phyloP scores from a whole-genome alignment of 2,888 invertebrate species.

The Ceramica pisi region DNA sequence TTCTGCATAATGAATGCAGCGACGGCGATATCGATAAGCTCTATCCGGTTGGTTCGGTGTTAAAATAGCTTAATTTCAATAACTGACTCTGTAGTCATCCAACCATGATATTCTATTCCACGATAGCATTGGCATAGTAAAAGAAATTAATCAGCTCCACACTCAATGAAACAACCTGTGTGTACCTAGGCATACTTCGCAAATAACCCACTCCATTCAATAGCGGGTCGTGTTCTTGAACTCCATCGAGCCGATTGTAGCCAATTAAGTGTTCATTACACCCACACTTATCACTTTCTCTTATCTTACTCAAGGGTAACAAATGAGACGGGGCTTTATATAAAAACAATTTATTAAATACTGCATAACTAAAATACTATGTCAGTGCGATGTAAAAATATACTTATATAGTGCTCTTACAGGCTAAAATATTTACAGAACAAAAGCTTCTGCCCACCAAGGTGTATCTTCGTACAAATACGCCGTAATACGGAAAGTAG shows the following conservation, averaged over 20 bases:
- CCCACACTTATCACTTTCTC: constrained; percentile 61
- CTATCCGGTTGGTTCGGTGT: not conserved
- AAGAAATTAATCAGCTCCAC: constrained; percentile 13
- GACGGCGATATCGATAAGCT: constrained; percentile 5
- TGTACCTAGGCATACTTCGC: constrained; percentile 25
- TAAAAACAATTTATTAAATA: constrained; percentile 82
- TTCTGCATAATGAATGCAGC: constrained; percentile 9
- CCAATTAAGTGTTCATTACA: constrained; percentile 65
- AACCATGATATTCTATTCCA: constrained; percentile 3
- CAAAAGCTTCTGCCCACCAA: constrained; percentile 59
- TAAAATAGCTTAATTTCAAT: constrained; percentile 10
- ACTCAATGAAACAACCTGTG: constrained; percentile 31
- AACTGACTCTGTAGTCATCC: not conserved
- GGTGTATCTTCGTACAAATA: constrained; percentile 46
- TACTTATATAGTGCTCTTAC: constrained; percentile 73
- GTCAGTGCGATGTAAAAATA: constrained; percentile 81
- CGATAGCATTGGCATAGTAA: constrained; percentile 23
- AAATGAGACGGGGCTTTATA: constrained; percentile 67
- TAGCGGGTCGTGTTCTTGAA: constrained; percentile 65
- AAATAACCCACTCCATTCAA: constrained; percentile 53
- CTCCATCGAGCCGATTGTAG: constrained; percentile 50
- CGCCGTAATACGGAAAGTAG: constrained; percentile 25
- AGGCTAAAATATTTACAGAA: constrained; percentile 64
- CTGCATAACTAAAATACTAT: constrained; percentile 77
- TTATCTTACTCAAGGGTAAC: constrained; percentile 59